These are phyloP conservation scores for Spondyliosoma cantharus DNA, from an alignment of 2,797 vertebrate genomes.

Conservation along the genomic window DNA sequence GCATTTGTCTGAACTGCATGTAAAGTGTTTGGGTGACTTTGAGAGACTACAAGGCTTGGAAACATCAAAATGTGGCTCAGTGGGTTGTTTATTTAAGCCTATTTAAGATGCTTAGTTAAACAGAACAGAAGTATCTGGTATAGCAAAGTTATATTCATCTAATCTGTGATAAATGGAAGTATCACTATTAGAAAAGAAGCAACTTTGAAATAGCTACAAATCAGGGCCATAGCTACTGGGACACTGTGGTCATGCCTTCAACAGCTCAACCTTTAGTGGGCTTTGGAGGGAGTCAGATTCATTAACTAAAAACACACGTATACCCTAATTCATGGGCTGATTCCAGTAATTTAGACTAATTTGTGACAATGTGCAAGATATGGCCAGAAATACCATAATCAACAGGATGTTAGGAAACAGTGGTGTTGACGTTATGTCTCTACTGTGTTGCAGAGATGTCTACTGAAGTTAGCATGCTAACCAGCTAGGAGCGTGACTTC, in stretches of 20 bases:
- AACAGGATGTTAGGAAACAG: too few species aligned
- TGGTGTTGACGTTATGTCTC: too few species aligned
- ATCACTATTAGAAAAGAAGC: slow-evolving; percentile 10
- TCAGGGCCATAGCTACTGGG: not conserved
- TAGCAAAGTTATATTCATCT: not conserved
- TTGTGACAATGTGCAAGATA: too few species aligned
- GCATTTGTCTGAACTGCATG: slow-evolving; percentile 32
- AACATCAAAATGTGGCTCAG: slow-evolving; percentile 3
- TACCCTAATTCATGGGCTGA: not conserved
- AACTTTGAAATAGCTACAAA: slow-evolving; percentile 10
- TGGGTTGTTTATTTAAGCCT: slow-evolving; percentile 15
- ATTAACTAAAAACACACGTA: not conserved
- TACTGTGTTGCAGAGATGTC: too few species aligned
- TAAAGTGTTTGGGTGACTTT: slow-evolving; percentile 38
- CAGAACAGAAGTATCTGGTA: slow-evolving; percentile 13
- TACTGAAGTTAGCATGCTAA: too few species aligned
- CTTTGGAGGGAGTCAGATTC: not conserved
- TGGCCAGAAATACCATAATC: too few species aligned
- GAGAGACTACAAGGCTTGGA: slow-evolving; percentile 26
- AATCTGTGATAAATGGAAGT: slow-evolving; percentile 13
- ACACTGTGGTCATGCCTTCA: not conserved
- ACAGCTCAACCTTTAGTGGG: not conserved
- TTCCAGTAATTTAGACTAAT: slow-evolving; percentile 1
- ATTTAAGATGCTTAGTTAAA: slow-evolving; percentile 24
- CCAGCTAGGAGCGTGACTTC: too few species aligned